Base-by-base conservation (phyloP, 2,113 vertebrate species). In the Pedetes capensis region DNA sequence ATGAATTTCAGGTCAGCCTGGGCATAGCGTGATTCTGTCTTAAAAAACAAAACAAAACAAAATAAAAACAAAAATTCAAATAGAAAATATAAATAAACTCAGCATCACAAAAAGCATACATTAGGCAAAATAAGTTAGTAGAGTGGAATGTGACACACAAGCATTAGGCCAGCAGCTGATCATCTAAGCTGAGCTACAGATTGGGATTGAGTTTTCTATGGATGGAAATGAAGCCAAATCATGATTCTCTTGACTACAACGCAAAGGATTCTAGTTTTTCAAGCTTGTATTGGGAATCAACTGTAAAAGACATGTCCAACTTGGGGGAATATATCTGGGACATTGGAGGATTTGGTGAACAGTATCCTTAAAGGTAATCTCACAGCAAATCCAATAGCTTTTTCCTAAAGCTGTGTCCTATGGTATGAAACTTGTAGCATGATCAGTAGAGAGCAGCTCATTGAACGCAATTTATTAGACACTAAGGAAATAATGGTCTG, bases 51-150 rank as follows among this genome's bases (percentile, higher is more conserved):
- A n/a, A n/a, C n/a, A n/a, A n/a, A n/a, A n/a, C n/a, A n/a, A n/a
- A n/a, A n/a, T n/a, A n/a, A n/a, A n/a, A n/a, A n/a, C n/a, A n/a
- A n/a, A n/a, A n/a, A n/a, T n/a, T n/a, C n/a, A n/a, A n/a, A n/a
- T n/a, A n/a, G n/a, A n/a, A n/a, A n/a, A n/a, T n/a, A 96, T 90
- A 93, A 91, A 91, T 92, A 63, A 88, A 87, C 22, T 34, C 79
- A 89, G 51, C n/a, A 84, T 85, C 89, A 88, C 32, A 61, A 89
- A 37, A 83, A 89, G 80, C 32, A 64, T 32, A 34, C 14, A 55
- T 72, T 57, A 32, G 44, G n/a, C 16, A 66, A 89, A 66, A 57
- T 20, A 91, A 86, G n/a, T 79, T 51, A 59, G 42, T 57, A 32
- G 61, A 57, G 55, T 49, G 10, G n/a, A 94, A 32, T 51, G 72